phyloP scores from a whole-genome alignment of 2,888 invertebrate species.

The Macaria notata region DNA sequence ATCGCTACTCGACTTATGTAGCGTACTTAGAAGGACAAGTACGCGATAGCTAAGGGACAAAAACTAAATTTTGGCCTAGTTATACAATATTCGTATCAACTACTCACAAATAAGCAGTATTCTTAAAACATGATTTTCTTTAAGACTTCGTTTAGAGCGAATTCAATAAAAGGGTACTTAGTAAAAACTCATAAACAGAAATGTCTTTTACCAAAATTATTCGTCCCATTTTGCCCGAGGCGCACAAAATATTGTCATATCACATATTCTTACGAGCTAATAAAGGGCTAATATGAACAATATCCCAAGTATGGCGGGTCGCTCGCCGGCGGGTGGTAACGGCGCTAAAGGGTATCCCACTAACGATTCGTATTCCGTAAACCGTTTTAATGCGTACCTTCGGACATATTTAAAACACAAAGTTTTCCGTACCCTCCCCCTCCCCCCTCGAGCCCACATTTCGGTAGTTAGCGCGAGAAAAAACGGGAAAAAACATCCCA shows the following conservation, averaged over 20 bases:
- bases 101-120: too few relatives aligned
- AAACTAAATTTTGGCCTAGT: too few relatives aligned
- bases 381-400: conserved; percentile 77
- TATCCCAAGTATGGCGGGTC: conserved; percentile 26
- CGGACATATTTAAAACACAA: conserved; percentile 81
- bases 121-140: too few relatives aligned
- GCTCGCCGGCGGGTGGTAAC: background rate
- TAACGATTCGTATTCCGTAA: conserved; percentile 75
- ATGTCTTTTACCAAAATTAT: too few relatives aligned
- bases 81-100: too few relatives aligned
- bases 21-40: too few relatives aligned
- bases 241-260: background rate
- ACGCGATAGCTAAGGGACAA: too few relatives aligned
- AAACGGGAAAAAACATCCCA: conserved; percentile 63
- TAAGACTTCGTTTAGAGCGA: too few relatives aligned
- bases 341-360: conserved; percentile 43
- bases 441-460: conserved; percentile 59
- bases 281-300: conserved; percentile 16
- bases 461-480: conserved; percentile 72
- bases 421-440: conserved; percentile 63
- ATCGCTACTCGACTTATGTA: too few relatives aligned
- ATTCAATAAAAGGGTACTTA: too few relatives aligned
- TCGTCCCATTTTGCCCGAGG: background rate
- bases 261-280: conserved; percentile 4
- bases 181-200: background rate